A percentile compares a stretch with the other conserved stretches of the same genome.
Conservation (phyloP, 2,888 invertebrate genomes). For the Agrypnus murinus region DNA sequence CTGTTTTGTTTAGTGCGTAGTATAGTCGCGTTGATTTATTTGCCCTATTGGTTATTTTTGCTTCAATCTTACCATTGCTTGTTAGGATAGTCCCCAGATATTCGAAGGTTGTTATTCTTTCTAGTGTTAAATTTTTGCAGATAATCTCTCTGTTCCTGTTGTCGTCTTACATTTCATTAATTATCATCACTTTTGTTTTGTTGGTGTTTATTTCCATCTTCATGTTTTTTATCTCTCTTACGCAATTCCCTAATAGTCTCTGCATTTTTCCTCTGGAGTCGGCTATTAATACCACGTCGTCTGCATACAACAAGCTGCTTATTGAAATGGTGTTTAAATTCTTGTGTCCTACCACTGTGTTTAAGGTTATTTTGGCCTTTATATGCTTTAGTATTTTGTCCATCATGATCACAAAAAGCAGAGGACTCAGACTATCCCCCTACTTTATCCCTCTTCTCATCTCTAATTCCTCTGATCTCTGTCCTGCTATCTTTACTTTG, state of each 20-base stretch:
- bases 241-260: background rate
- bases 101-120: background rate
- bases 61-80: slow-evolving; percentile 29
- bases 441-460: background rate
- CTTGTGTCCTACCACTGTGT: background rate
- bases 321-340: background rate
- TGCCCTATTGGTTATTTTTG: slow-evolving; percentile 29
- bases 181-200: too few relatives aligned
- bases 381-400: background rate
- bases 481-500: too few relatives aligned
- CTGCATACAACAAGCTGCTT: slow-evolving; percentile 8
- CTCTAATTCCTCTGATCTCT: background rate
- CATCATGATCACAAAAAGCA: slow-evolving; percentile 9
- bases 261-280: background rate
- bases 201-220: too few relatives aligned
- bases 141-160: background rate
- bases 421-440: background rate
- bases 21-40: slow-evolving; percentile 43
- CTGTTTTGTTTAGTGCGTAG: slow-evolving; percentile 4
- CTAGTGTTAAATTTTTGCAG: background rate
- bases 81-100: slow-evolving; percentile 29
- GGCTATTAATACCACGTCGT: slow-evolving; percentile 16
- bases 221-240: slow-evolving; percentile 5
- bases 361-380: background rate
- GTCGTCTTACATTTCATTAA: too few relatives aligned